A percentile compares a stretch with the other conserved stretches of the same genome.
Evolutionary conservation across 2,888 invertebrate genomes (phyloP).

Genomic region (Lamellibrachia satsuma): DNA sequence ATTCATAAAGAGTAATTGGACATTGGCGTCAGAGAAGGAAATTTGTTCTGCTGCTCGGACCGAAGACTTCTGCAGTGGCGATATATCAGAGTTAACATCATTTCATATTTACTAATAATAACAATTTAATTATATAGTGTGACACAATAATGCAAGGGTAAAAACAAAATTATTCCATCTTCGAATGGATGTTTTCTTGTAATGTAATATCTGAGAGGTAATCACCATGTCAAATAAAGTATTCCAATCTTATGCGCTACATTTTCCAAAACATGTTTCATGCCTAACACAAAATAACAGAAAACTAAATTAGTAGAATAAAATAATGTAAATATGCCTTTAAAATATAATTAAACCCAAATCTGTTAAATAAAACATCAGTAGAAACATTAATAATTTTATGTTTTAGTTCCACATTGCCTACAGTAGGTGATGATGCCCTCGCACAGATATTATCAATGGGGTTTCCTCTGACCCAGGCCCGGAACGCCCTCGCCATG

Average conservation of each 20-base stretch:
- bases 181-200: too few relatives aligned
- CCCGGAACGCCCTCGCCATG: slow-evolving; percentile 50
- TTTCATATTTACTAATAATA: background rate
- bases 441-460: slow-evolving; percentile 48
- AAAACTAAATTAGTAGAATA: too few relatives aligned
- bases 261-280: background rate
- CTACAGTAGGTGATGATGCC: slow-evolving; percentile 38
- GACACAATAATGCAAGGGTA: background rate
- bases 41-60: background rate
- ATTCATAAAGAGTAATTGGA: background rate
- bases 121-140: background rate
- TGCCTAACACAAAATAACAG: background rate
- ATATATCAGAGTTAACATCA: background rate
- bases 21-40: background rate
- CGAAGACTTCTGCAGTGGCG: background rate
- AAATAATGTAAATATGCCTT: too few relatives aligned
- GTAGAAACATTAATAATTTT: background rate
- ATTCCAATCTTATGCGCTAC: background rate
- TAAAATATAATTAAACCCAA: too few relatives aligned
- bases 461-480: slow-evolving; percentile 48
- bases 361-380: too few relatives aligned
- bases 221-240: background rate
- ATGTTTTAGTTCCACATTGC: background rate
- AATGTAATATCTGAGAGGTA: too few relatives aligned
- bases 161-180: too few relatives aligned